Base-by-base conservation (phyloP, 2,888 invertebrate genomes). In the Baccha elongata region DNA sequence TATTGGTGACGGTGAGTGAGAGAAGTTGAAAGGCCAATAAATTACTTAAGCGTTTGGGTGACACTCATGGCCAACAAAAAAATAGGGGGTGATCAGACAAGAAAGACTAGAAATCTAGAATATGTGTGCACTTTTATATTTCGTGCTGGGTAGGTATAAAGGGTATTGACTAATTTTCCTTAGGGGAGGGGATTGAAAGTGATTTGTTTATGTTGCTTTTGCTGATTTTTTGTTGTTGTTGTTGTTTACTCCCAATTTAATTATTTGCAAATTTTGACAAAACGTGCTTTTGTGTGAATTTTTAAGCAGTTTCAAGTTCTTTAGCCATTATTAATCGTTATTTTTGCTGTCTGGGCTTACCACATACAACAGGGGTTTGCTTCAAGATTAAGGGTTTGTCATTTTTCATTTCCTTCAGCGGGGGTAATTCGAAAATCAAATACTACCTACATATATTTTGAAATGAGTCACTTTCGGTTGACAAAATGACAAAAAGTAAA, bases 41-140 rank as follows among this genome's bases (percentile, higher is more conserved):
- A 83, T 83, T 64, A 78, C 67, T 83, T 83, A 72, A 83, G 72
- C 83, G 76, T 83, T 73, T 78, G 76, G 83, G 75, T 75, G 81
- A 75, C 75, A 83, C 83, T 72, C 64, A 64, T 76, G 72, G 76
- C 72, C 67, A n/a, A 67, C 40, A 53, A 60, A 64, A 60, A 71
- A 35, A 60, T 26, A 44, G 55, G 26, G 80, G 80, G 74, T 48
- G 64, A 55, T 32, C 32, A 17, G 13, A 40, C 8, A 3, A 10
- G 11, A 52, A 64, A 40, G 52, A 32, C 11, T 35, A 17, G 21
- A 21, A 26, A 42, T 37, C 11, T 48, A 21, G 42, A 60, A 46
- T 21, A 46, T 60, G 26, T 10, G 44, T 29, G 32, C 40, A n/a
- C 21, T 3, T 13, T 13, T 46, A 40, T n/a, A 5, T 6, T 13